Evolutionary conservation across 2,113 vertebrate genomes (phyloP).

Genomic region (Lucifuga dentata): DNA sequence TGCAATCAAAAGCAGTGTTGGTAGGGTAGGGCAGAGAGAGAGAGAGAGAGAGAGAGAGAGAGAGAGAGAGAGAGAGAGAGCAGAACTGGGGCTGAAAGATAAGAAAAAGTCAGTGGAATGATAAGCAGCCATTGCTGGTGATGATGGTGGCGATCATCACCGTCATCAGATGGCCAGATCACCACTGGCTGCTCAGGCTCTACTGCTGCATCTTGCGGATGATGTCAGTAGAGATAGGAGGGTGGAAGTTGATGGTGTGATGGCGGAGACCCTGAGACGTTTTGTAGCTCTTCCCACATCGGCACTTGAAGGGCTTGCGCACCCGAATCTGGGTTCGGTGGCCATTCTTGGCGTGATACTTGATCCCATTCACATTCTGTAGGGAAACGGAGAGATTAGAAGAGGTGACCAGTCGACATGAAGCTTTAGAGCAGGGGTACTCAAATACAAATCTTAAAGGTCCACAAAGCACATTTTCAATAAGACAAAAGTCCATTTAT

Average conservation of each 20-base stretch:
- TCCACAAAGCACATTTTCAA: no score
- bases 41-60: conserved; percentile 34
- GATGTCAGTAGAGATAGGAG: conserved; percentile 93
- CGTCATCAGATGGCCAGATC: conserved; percentile 83
- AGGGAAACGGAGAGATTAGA: not conserved
- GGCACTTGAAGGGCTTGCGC: conserved; percentile 97
- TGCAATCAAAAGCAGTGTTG: conserved; percentile 87
- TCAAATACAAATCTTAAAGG: no score
- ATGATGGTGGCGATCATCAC: conserved; percentile 77
- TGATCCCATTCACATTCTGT: conserved; percentile 99
- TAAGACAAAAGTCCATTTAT: no score
- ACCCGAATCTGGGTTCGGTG: conserved; percentile 97
- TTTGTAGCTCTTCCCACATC: conserved; percentile 99
- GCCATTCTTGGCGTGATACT: conserved; percentile 99
- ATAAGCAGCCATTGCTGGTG: no score
- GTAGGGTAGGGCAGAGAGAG: conserved; percentile 11
- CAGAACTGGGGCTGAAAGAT: conserved; percentile 2
- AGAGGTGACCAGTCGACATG: not conserved
- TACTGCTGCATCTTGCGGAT: conserved; percentile 98
- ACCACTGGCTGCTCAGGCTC: conserved; percentile 78
- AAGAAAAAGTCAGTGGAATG: conserved; percentile 81
- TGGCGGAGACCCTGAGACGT: conserved; percentile 98
- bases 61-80: not conserved
- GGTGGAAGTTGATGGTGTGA: conserved; percentile 99
- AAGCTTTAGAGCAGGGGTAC: no score